Base-by-base conservation (phyloP, 2,113 vertebrate genomes). In the Oreochromis aureus region DNA sequence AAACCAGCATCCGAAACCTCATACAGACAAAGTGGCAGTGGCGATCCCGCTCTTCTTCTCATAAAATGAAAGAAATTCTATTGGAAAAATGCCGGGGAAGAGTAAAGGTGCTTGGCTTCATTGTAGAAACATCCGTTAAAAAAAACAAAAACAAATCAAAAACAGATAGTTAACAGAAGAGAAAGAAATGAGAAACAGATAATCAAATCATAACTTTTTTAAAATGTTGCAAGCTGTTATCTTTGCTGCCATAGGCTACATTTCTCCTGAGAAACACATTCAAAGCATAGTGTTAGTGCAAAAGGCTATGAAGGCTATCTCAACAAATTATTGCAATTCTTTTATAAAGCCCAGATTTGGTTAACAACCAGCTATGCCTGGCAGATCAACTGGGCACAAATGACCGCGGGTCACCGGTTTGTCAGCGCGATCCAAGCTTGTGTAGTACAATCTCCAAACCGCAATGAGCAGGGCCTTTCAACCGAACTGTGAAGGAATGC, bases 241-340 rank as follows among this genome's bases (percentile, higher is more conserved):
- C 76, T 86, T 89, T 73, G 86, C 83, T 56, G 82, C 54, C 32
- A 85, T 36, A 58, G 34, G 81, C 86, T 87, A 84, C 46, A 61
- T 86, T 84, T 90, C 84, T 71, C 82, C 84, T 81, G 85, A 81
- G 86, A 89, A 85, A 87, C 80, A 91, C 80, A 86, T 56, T 83
- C 78, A 91, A 73, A 92, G 84, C 81, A 87, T 78, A 86, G 56
- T 61, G 82, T 89, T 87, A 86, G 80, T 80, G 48, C 82, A 86
- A 73, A 82, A 80, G 6, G 13, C 34, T 80, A 59, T 39, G 80
- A 83, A 84, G 48, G 59, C 84, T 82, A 73, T 59, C 85, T 71
- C 69, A 84, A 66, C 15, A 81, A 73, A 86, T 76, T 80, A 19
- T 27, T 27, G 53, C 46, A 80, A 22, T 44, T 56, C 24, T 51